These are phyloP conservation scores for Calypte anna DNA, from an alignment of 2,113 vertebrate genomes.

Conservation along the genomic window DNA sequence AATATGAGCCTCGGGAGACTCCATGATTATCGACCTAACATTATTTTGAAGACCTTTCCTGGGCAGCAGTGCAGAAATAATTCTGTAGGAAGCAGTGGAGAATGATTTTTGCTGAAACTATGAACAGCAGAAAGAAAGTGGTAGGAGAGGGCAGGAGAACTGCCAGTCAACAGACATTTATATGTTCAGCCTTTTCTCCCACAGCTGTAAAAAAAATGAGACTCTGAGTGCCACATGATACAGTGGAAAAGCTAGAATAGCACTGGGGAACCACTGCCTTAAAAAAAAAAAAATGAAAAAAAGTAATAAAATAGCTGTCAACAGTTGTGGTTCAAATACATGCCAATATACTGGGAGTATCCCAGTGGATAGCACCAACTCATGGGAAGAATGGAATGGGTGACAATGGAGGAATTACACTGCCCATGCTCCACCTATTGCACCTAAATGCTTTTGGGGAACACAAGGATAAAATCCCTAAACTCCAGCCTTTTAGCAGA, in stretches of 20 bases:
- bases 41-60: not conserved
- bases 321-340: not conserved
- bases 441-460: not conserved
- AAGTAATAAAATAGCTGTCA: fast-evolving
- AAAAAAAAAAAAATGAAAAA: not conserved
- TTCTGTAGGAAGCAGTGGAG: not conserved
- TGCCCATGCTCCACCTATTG: not conserved
- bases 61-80: not conserved
- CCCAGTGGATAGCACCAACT: not conserved
- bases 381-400: not conserved
- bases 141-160: not conserved
- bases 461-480: not conserved
- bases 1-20: not conserved
- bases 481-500: not conserved
- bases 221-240: not conserved
- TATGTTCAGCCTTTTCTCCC: not conserved
- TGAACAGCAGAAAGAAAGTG: not conserved
- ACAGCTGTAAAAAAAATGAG: not conserved
- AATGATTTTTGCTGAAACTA: not conserved
- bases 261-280: not conserved
- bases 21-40: not conserved
- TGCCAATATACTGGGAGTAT: not conserved
- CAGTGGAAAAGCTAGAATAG: not conserved
- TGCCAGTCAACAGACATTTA: not conserved
- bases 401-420: not conserved